Evolutionary conservation across 1,140 invertebrate species (phyloP).

Genomic region (Stratiolaelaps scimitus): DNA sequence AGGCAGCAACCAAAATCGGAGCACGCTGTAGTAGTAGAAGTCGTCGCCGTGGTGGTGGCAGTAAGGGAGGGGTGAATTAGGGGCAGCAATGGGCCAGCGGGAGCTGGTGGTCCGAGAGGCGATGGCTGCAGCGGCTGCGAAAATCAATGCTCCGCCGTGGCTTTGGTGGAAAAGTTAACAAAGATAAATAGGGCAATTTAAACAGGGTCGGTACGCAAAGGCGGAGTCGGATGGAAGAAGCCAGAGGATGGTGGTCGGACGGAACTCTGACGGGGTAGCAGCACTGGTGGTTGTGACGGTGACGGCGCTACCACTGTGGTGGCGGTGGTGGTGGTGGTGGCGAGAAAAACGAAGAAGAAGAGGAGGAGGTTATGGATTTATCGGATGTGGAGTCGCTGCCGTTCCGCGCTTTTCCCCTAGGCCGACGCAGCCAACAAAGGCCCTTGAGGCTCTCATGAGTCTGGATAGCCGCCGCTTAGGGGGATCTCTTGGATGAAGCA

Average conservation of each 20-base stretch:
- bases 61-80: too few relatives aligned
- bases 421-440: too few relatives aligned
- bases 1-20: too few relatives aligned
- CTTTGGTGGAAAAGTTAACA: slow-evolving; percentile 29
- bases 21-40: too few relatives aligned
- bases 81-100: too few relatives aligned
- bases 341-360: slow-evolving; percentile 17
- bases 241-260: neutral
- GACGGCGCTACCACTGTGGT: neutral
- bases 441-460: too few relatives aligned
- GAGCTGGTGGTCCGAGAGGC: too few relatives aligned
- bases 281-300: neutral
- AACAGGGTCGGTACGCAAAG: neutral
- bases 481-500: too few relatives aligned
- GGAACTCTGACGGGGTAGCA: neutral
- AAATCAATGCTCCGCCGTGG: slow-evolving; percentile 25
- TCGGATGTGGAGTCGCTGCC: neutral
- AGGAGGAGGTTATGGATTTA: slow-evolving; percentile 27
- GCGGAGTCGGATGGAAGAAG: neutral
- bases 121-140: neutral
- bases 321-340: too few relatives aligned
- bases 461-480: too few relatives aligned
- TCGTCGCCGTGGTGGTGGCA: too few relatives aligned
- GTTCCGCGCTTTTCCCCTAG: too few relatives aligned
- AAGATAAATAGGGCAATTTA: slow-evolving; percentile 29